Evolutionary conservation across 2,888 invertebrate species (phyloP).

Genomic region (Hyppa rectilinea): DNA sequence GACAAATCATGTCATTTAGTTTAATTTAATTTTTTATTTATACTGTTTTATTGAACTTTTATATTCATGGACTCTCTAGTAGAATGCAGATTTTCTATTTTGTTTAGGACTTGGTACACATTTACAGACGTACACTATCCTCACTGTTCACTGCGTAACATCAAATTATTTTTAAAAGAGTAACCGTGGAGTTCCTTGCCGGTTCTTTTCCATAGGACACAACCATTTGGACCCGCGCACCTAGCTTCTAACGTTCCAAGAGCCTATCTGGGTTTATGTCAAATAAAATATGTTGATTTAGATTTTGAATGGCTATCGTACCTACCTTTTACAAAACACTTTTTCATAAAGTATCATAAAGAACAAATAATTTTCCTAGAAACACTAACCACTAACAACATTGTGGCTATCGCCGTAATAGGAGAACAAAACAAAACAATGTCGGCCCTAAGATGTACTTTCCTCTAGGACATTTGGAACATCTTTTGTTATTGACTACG

Average conservation of each 20-base stretch:
- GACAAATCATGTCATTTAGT: neutral
- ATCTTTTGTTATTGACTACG: conserved; percentile 63
- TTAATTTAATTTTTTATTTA: neutral
- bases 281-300: too few relatives aligned
- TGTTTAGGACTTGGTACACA: neutral
- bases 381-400: conserved; percentile 7
- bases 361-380: conserved; percentile 1
- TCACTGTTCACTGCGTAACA: too few relatives aligned
- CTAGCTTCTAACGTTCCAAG: too few relatives aligned
- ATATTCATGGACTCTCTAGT: too few relatives aligned
- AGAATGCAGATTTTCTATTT: neutral
- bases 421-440: conserved; percentile 14
- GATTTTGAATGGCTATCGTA: too few relatives aligned
- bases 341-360: neutral
- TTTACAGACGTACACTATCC: neutral
- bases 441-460: conserved; percentile 13
- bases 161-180: neutral
- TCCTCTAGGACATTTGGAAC: conserved; percentile 34
- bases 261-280: too few relatives aligned
- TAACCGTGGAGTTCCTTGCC: neutral
- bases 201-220: neutral
- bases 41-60: neutral
- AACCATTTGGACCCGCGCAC: too few relatives aligned
- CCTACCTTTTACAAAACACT: too few relatives aligned
- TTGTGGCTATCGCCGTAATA: conserved; percentile 1